Base-by-base conservation (phyloP, 2,888 invertebrate genomes). In the Vannuccia rotundouncinata region DNA sequence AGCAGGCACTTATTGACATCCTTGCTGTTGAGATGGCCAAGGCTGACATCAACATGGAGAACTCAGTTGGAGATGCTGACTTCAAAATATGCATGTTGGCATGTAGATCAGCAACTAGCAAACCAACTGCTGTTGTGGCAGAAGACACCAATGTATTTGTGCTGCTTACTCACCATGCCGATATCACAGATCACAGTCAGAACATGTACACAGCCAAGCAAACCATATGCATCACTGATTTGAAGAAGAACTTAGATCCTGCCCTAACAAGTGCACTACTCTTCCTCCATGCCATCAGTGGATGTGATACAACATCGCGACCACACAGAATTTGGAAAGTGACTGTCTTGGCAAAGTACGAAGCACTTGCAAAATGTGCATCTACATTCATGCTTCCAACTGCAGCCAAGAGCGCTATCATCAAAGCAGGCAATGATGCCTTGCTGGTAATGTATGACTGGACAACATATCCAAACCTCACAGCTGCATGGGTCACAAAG, bases 41-140 rank as follows among this genome's bases (percentile, higher is more conserved):
- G 66, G 66, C 66, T 66, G 66, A 66, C 66, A 66, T 66, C 66
- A 66, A 22, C 66, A 27, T 66, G 66, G 66, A 66, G 66, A 17
- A 66, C 66, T 66, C 66, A 66, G 66, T 66, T 66, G 66, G 66
- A 66, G 66, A 66, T 66, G 66, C 66, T 66, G 66, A 66, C 66
- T 66, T 66, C 66, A 66, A 66, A 66, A 66, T 66, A 66, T 66
- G 66, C 66, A 66, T 66, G 66, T 66, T 66, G 66, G 66, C 66
- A 66, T 66, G 66, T 66, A 66, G 66, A 66, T 66, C 66, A 66
- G 66, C 66, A 66, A 66, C 66, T 66, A 66, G 66, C 66, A 66
- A 66, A 66, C 66, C 66, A 66, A 66, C 66, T 66, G 66, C 66
- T 66, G 66, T 66, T 66, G 66, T 66, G 66, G 66, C 66, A 66